A percentile compares a stretch with the other conserved stretches of the same genome.
Evolutionary conservation across 2,797 vertebrate species (phyloP).

Genomic region (Catharus ustulatus): DNA sequence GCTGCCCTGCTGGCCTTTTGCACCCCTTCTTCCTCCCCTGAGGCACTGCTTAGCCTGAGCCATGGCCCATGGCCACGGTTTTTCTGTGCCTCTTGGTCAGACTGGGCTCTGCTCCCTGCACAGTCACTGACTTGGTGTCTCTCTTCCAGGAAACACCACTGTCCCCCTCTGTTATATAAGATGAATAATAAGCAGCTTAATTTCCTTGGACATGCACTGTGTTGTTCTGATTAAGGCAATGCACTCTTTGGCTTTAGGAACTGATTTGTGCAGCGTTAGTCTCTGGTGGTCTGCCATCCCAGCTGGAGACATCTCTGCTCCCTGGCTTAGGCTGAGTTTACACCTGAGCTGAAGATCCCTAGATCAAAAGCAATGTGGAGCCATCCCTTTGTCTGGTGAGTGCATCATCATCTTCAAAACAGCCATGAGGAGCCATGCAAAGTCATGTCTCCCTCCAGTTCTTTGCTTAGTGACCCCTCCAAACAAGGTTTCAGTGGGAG

Average conservation of each 20-base stretch:
- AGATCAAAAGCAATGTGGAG: not conserved
- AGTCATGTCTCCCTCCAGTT: not conserved
- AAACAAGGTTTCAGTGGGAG: not conserved
- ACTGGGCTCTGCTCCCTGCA: not conserved
- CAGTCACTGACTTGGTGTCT: not conserved
- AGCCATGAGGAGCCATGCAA: not conserved
- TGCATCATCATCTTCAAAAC: not conserved
- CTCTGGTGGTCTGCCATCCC: not conserved
- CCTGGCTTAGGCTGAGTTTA: not conserved
- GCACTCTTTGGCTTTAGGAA: not conserved
- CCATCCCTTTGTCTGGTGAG: not conserved
- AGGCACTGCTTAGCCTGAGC: not conserved
- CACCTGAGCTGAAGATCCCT: not conserved
- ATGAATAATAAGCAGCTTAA: not conserved
- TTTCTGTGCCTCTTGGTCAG: not conserved
- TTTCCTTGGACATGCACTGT: not conserved
- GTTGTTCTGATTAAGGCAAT: not conserved
- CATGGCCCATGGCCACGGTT: fast-evolving
- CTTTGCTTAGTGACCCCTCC: not conserved
- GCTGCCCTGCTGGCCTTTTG: slow-evolving; percentile 11
- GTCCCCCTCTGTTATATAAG: fast-evolving
- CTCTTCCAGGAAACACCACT: not conserved
- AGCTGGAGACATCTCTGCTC: not conserved
- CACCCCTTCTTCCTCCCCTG: not conserved
- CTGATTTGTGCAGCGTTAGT: not conserved